Conservation (phyloP, 2,888 invertebrate species). For the Ennomos quercinarius region DNA sequence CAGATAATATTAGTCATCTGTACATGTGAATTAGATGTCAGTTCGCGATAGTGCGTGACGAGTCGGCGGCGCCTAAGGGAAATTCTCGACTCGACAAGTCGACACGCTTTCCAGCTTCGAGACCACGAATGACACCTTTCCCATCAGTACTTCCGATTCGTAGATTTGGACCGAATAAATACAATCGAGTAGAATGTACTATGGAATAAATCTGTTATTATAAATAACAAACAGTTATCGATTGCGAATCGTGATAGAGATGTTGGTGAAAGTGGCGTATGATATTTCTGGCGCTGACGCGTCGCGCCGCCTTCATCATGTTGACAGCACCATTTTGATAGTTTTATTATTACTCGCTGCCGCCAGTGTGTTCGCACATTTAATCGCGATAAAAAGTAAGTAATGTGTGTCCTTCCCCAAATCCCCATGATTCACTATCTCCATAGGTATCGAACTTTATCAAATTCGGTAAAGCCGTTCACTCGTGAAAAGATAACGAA, state of each 20-base stretch:
- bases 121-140: conserved; percentile 37
- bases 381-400: no score
- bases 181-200: conserved; percentile 6
- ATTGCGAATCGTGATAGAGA: conserved; percentile 18
- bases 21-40: conserved; percentile 14
- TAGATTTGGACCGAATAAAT: conserved; percentile 22
- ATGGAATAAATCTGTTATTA: conserved; percentile 14
- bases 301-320: not conserved
- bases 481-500: no score
- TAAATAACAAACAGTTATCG: conserved; percentile 11
- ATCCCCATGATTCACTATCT: no score
- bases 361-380: no score
- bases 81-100: conserved; percentile 54
- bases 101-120: conserved; percentile 55
- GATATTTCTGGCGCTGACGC: not conserved
- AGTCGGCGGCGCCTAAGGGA: conserved; percentile 46
- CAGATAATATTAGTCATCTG: conserved; percentile 12
- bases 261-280: conserved; percentile 18
- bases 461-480: no score
- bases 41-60: conserved; percentile 45
- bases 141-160: conserved; percentile 26
- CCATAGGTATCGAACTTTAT: no score
- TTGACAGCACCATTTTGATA: no score
- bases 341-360: no score
- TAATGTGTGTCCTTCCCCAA: no score